These are phyloP conservation scores for Rafetus swinhoei DNA, from an alignment of 2,113 vertebrate species.

Conservation along the genomic window DNA sequence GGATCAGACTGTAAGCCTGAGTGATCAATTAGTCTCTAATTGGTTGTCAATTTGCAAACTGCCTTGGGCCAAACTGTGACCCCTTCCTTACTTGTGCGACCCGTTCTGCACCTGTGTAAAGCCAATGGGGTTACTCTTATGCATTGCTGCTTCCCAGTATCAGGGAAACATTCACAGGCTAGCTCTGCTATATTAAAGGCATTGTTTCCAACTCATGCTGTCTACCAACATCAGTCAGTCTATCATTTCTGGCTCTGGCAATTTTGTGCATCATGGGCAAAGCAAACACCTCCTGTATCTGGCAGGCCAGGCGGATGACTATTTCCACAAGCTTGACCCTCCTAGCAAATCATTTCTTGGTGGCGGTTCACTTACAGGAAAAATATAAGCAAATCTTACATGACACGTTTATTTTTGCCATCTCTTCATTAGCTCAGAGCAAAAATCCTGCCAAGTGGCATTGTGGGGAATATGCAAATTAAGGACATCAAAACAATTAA, in stretches of 20 bases:
- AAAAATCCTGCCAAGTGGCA: conserved; percentile 55
- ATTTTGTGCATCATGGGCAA: not conserved
- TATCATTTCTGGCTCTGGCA: not conserved
- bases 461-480: conserved; percentile 66
- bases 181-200: fast-evolving
- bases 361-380: conserved; percentile 25
- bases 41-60: not conserved
- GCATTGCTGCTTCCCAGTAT: not conserved
- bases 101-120: not conserved
- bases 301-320: conserved; percentile 29
- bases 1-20: not conserved
- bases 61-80: not conserved
- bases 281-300: not conserved
- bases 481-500: conserved; percentile 58
- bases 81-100: not conserved
- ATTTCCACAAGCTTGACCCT: not conserved
- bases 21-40: not conserved
- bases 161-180: not conserved
- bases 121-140: not conserved
- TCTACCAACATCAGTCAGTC: fast-evolving
- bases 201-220: not conserved
- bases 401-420: conserved; percentile 68
- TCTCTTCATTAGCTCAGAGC: conserved; percentile 67
- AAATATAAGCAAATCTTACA: conserved; percentile 61
- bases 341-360: not conserved